These are phyloP conservation scores for Drosophila siamana DNA, from an alignment of 2,888 invertebrate species.

Conservation along the genomic window DNA sequence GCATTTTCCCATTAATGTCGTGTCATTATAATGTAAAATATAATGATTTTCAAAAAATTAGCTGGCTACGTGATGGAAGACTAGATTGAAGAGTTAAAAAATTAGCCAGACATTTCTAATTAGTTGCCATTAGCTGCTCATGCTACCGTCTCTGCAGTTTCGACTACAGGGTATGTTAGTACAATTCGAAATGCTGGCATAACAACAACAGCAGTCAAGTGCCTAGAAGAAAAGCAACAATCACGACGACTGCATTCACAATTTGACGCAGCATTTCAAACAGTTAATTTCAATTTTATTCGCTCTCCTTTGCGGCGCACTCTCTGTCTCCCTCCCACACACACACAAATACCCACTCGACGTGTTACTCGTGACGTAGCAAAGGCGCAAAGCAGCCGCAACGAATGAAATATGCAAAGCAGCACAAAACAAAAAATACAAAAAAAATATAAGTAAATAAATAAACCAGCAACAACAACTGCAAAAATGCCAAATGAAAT, in stretches of 20 bases:
- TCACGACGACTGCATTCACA: conserved; percentile 8
- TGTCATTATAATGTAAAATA: too few species aligned
- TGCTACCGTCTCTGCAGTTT: too few species aligned
- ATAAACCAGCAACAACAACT: not conserved
- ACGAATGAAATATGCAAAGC: conserved; percentile 46
- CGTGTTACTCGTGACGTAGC: conserved; percentile 48
- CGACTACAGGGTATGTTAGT: conserved; percentile 6
- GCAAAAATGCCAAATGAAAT: conserved; percentile 41
- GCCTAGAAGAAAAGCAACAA: not conserved
- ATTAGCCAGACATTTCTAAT: too few species aligned
- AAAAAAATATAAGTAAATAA: not conserved
- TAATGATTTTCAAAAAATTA: too few species aligned
- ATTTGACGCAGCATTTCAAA: conserved; percentile 31
- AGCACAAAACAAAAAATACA: conserved; percentile 41
- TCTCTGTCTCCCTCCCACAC: not conserved
- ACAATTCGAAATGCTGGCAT: conserved; percentile 5
- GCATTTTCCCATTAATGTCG: too few species aligned
- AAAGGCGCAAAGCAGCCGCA: conserved; percentile 49
- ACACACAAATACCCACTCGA: conserved; percentile 19
- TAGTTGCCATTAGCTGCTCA: too few species aligned
- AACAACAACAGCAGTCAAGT: conserved; percentile 2
- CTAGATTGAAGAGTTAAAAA: too few species aligned
- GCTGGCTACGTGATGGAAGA: too few species aligned
- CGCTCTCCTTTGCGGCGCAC: conserved; percentile 9
- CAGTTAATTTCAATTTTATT: conserved; percentile 50